Evolutionary conservation across 2,888 invertebrate genomes (phyloP).

Genomic region (Aphrophora alni): DNA sequence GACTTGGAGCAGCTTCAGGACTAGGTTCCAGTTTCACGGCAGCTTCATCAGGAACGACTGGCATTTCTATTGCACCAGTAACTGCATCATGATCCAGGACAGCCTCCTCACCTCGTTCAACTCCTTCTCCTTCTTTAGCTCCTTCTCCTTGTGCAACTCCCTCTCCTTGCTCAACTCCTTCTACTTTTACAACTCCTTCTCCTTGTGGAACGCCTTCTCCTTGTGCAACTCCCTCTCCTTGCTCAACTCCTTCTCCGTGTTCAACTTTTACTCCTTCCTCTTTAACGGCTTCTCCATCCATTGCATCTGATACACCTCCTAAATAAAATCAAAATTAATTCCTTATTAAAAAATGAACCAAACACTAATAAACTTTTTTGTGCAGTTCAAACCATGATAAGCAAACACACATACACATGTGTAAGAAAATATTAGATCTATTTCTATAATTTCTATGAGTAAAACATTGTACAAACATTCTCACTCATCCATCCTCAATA

Average conservation of each 20-base stretch:
- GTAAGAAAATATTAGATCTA: no score
- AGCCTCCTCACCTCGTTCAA: conserved; percentile 42
- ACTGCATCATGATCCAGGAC: background rate
- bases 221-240: background rate
- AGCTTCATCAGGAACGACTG: background rate
- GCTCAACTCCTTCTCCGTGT: conserved; percentile 9
- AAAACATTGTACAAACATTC: no score
- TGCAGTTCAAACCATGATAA: no score
- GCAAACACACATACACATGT: no score
- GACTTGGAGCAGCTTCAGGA: background rate
- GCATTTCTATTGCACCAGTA: background rate
- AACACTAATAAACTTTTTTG: no score
- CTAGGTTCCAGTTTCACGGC: background rate
- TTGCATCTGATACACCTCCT: background rate
- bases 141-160: conserved; percentile 40
- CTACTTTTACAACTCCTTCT: background rate
- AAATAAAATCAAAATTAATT: no score
- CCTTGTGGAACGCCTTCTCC: conserved; percentile 29
- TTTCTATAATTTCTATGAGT: no score
- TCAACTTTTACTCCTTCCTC: conserved; percentile 33
- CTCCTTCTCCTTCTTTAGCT: conserved; percentile 34
- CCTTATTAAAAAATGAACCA: no score
- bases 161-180: conserved; percentile 41
- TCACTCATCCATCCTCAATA: no score
- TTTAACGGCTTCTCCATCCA: background rate